These are phyloP conservation scores for Taxidea taxus DNA, from an alignment of 2,113 vertebrate genomes.

Conservation along the genomic window DNA sequence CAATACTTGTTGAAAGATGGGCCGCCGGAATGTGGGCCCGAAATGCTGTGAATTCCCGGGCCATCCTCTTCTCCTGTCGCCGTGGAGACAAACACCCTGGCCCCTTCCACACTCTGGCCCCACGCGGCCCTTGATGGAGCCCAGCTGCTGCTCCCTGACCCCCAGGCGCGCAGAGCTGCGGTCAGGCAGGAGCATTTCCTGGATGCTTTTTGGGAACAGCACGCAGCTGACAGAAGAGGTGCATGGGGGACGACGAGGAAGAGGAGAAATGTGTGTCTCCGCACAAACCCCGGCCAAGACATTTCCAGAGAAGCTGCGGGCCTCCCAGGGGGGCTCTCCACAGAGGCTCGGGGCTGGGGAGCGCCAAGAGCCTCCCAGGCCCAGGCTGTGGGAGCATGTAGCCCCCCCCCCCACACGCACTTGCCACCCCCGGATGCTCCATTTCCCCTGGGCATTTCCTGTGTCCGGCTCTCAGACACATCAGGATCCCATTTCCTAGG, in stretches of 20 bases:
- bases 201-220: neutral
- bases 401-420: fast-evolving
- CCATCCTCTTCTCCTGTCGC: fast-evolving
- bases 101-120: fast-evolving
- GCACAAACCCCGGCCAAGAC: neutral
- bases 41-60: neutral
- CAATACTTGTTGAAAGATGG: neutral
- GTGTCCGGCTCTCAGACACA: neutral
- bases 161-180: fast-evolving
- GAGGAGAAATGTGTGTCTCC: neutral
- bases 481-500: slow-evolving; percentile 25
- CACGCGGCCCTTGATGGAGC: neutral
- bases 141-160: neutral
- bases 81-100: fast-evolving
- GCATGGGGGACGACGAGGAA: neutral
- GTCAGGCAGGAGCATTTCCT: neutral
- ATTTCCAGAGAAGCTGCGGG: neutral
- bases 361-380: neutral
- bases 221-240: neutral
- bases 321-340: neutral
- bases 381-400: fast-evolving
- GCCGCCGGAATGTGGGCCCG: fast-evolving
- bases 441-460: fast-evolving
- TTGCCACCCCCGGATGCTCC: fast-evolving
- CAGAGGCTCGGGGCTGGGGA: neutral